These are phyloP conservation scores for Corythornis cristatus DNA, from an alignment of 2,113 vertebrate species.

Conservation along the genomic window DNA sequence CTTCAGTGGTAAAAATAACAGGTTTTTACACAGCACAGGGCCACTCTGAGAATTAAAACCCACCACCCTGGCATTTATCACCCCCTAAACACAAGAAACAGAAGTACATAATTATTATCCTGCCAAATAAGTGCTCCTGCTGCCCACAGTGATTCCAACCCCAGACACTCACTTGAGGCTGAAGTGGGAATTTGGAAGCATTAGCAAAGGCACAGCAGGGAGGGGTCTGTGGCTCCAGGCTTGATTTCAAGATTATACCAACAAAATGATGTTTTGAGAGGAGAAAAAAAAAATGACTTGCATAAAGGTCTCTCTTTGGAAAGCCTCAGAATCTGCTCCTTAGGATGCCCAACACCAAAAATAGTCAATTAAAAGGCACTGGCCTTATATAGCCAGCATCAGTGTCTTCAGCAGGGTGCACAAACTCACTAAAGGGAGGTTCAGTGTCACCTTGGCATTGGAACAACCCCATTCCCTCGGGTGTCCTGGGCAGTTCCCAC, in stretches of 20 bases:
- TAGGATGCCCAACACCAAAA: too few relatives aligned
- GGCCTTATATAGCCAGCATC: too few relatives aligned
- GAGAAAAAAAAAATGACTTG: too few relatives aligned
- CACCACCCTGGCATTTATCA: background rate
- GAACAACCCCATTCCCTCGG: too few relatives aligned
- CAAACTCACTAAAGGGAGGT: too few relatives aligned
- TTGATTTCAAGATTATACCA: background rate
- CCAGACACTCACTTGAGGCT: background rate
- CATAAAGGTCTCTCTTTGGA: too few relatives aligned
- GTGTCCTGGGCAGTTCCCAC: too few relatives aligned
- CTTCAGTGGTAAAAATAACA: background rate
- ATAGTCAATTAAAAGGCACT: too few relatives aligned
- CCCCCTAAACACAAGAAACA: background rate
- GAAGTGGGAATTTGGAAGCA: background rate
- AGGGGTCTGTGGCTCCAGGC: background rate
- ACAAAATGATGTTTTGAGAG: background rate
- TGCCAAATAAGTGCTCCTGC: background rate
- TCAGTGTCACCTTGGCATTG: too few relatives aligned
- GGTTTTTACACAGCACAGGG: background rate
- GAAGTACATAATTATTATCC: background rate
- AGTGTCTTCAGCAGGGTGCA: too few relatives aligned
- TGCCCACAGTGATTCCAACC: background rate
- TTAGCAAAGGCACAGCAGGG: background rate
- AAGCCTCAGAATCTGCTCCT: too few relatives aligned
- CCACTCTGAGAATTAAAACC: background rate